Evolutionary conservation across 2,888 invertebrate genomes (phyloP).

Genomic region (Podabrus alpinus): DNA sequence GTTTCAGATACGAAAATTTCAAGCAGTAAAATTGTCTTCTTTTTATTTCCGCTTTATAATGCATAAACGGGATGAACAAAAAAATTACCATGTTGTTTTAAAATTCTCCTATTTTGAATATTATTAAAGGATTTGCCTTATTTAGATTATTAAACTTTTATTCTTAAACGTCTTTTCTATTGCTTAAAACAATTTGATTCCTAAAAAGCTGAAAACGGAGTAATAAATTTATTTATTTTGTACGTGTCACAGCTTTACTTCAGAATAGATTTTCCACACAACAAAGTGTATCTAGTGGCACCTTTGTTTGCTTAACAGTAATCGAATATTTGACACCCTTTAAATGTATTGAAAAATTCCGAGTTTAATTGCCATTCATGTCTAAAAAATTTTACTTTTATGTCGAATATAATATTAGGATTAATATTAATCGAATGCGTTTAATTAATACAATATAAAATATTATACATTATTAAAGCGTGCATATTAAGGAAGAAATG

Average conservation of each 20-base stretch:
- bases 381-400: background rate
- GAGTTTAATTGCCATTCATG: background rate
- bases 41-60: background rate
- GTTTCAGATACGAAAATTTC: background rate
- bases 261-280: background rate
- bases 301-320: conserved; percentile 2
- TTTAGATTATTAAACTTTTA: background rate
- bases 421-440: background rate
- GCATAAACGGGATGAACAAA: background rate
- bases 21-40: background rate
- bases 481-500: too few species aligned
- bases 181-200: background rate
- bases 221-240: background rate
- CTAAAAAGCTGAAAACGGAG: background rate
- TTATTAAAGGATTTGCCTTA: background rate
- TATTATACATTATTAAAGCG: too few species aligned
- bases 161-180: background rate
- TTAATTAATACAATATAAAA: background rate
- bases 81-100: background rate
- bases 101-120: background rate
- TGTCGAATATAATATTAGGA: background rate
- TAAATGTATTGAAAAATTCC: background rate
- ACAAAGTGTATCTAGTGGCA: background rate
- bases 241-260: background rate
- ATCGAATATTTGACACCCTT: background rate